A percentile compares a stretch with the other conserved stretches of the same genome.
phyloP scores from a whole-genome alignment of 2,113 vertebrate species.

The Thymallus thymallus region DNA sequence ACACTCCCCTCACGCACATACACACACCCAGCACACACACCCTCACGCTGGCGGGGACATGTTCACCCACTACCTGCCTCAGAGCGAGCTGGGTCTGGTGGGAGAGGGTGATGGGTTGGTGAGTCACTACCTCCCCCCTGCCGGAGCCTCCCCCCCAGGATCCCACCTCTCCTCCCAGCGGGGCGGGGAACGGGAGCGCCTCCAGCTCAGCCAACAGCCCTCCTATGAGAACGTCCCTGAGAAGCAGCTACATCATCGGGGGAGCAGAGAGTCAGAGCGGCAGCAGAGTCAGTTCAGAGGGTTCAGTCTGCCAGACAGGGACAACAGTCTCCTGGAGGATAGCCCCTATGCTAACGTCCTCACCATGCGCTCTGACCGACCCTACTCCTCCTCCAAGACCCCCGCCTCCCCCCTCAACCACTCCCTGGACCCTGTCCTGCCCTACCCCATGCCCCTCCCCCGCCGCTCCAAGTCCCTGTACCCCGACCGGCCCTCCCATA shows the following conservation, averaged over 20 bases:
- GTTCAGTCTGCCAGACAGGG: conserved; percentile 87
- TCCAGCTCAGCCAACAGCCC: conserved; percentile 88
- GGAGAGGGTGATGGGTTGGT: conserved; percentile 83
- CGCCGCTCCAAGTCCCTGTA: conserved; percentile 91
- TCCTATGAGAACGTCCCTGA: conserved; percentile 87
- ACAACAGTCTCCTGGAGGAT: conserved; percentile 78
- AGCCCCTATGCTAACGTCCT: conserved; percentile 89
- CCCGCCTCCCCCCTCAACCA: conserved; percentile 75
- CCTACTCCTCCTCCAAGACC: conserved; percentile 77
- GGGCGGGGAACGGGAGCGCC: too few relatives aligned
- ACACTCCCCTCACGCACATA: conserved; percentile 9
- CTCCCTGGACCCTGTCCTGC: conserved; percentile 79
- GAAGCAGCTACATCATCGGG: conserved; percentile 34
- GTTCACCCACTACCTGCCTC: conserved; percentile 75
- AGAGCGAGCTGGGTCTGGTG: conserved; percentile 72
- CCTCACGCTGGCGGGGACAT: conserved; percentile 59
- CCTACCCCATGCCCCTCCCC: conserved; percentile 68
- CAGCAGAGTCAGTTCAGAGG: conserved; percentile 68
- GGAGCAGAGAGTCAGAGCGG: conserved; percentile 67
- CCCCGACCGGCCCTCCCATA: conserved; percentile 85
- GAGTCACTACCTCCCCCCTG: conserved; percentile 73
- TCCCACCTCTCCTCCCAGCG: conserved; percentile 38
- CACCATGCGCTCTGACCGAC: conserved; percentile 88
- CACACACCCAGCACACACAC: conserved; percentile 56
- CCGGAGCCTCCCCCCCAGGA: conserved; percentile 49